Evolutionary conservation across 1,140 invertebrate genomes (phyloP), one percentile per base, ranked within the genome.

Genomic region (Brachionus angularis): DNA sequence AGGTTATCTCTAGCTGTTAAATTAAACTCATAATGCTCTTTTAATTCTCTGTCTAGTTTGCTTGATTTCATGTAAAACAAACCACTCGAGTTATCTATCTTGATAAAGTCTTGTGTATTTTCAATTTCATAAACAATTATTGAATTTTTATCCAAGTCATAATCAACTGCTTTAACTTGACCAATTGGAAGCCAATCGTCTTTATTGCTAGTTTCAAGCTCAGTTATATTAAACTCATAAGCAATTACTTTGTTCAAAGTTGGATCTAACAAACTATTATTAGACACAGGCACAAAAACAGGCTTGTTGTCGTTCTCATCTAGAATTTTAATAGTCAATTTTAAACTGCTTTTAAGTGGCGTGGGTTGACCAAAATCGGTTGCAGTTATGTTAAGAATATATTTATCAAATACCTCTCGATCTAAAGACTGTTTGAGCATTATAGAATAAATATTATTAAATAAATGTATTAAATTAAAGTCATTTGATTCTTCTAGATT

Each of bases 221-320:
- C 62, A 18, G 46, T 29, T 4, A 67, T 14, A 18, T 16, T 23
- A 36, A 67, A 67, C 21, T 47, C 42, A 31, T 67, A 67, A 1
- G 33, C 14, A 3, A 58, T 2, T 3, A 58, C 53, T 27, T 39
- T 58, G 3, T 58, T 58, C 3, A 34, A 39, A 42, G 18, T 18
- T 10, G 25, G 23, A 7, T 67, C 62, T 34, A 67, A 21, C 47
- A 16, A 21, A 5, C 39, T 50, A 18, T 36, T 31, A 33, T 67
- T 67, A 8, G 3, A 23, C 14, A 58, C 18, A 14, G 14, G 2
- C 23, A 67, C 2, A 67, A 67, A 67, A 21, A 29, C n/a, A 3
- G 62, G 62, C 16, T 47, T 67, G 27, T 67, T 67, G 16, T 67
- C 62, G 36, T 67, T 67, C 25, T 67, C 62, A 18, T 67, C 62